A percentile compares a stretch with the other conserved stretches of the same genome.
phyloP scores from a whole-genome alignment of 2,113 vertebrate genomes.

The Marmota flaviventris region DNA sequence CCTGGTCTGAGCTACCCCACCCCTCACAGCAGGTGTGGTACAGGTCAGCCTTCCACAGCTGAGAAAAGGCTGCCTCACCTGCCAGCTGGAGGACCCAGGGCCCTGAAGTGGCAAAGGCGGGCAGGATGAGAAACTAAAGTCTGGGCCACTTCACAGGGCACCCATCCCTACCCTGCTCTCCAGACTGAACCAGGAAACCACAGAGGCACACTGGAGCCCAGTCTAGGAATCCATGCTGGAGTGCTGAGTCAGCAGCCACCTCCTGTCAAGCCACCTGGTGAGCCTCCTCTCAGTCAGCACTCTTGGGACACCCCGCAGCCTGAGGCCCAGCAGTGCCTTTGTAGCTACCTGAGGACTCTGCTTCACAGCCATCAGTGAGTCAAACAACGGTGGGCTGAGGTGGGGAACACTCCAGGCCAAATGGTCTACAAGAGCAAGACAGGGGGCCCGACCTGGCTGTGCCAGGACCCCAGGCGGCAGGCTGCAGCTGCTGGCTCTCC shows the following conservation, averaged over 20 bases:
- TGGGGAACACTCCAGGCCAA: background rate
- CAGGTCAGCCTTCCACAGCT: fast-evolving
- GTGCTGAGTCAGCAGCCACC: fast-evolving
- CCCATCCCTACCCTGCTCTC: background rate
- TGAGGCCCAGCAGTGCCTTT: background rate
- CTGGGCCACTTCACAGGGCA: background rate
- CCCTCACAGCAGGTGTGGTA: fast-evolving
- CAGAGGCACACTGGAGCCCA: fast-evolving
- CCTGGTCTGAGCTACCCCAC: background rate
- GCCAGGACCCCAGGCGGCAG: background rate
- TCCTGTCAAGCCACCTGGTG: fast-evolving
- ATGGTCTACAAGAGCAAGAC: background rate
- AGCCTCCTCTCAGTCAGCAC: background rate
- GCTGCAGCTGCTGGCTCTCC: no score
- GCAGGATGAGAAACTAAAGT: no score
- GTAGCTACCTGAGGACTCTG: background rate
- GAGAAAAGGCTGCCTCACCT: background rate
- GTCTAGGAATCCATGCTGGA: background rate
- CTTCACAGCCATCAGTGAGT: background rate
- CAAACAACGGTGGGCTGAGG: background rate
- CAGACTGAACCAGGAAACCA: background rate
- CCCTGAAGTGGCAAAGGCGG: fast-evolving
- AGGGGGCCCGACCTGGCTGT: fast-evolving
- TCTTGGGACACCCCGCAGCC: background rate
- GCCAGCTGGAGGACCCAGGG: background rate